Conservation (phyloP, 2,797 vertebrate genomes). For the Molossus molossus region DNA sequence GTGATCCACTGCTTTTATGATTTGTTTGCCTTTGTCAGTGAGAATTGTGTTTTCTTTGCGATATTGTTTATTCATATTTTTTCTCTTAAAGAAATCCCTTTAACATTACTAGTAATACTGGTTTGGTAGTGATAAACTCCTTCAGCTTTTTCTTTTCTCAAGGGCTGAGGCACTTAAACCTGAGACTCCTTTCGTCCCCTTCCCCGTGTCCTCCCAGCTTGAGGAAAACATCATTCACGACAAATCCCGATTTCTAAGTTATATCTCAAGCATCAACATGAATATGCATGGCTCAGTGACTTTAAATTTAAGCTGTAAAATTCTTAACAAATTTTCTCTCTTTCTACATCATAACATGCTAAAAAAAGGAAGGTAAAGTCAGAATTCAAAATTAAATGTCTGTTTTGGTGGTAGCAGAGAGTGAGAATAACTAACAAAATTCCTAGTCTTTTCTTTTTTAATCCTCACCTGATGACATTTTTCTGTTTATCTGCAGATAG, state of each 20-base stretch:
- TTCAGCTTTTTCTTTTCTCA: background rate
- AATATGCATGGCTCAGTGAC: slow-evolving; percentile 1
- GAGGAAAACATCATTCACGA: background rate
- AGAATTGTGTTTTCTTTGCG: background rate
- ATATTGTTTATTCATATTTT: background rate
- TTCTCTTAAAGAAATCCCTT: background rate
- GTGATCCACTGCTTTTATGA: background rate
- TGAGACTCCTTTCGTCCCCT: background rate
- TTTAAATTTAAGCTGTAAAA: background rate
- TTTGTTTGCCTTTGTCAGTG: background rate
- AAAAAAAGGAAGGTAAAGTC: background rate
- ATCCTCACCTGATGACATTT: too few species aligned
- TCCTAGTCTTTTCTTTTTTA: background rate
- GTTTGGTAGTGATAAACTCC: background rate
- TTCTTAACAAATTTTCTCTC: background rate
- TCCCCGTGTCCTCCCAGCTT: background rate
- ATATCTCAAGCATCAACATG: background rate
- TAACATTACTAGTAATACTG: background rate
- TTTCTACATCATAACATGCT: background rate
- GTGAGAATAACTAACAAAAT: background rate
- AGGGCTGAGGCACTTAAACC: background rate
- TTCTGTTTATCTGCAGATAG: too few species aligned
- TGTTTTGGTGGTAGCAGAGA: background rate
- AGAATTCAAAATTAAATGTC: slow-evolving; percentile 32
- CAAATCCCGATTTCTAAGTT: slow-evolving; percentile 4